Percentiles rank a stretch among this genome's conserved stretches.
phyloP scores from a whole-genome alignment of 2,797 vertebrate genomes.

The Artibeus lituratus region DNA sequence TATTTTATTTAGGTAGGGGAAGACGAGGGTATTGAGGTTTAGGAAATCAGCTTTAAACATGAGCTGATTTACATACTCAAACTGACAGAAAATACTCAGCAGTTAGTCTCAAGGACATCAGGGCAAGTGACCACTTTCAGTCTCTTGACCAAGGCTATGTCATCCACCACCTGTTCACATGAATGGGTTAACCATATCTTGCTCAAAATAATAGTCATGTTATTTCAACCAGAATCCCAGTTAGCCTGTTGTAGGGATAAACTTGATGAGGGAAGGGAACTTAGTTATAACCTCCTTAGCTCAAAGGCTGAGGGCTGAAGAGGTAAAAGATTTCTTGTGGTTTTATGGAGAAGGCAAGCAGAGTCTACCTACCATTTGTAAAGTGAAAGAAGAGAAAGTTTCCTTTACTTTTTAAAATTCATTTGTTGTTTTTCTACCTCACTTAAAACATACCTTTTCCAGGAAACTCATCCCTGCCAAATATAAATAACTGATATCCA shows the following conservation, averaged over 20 bases:
- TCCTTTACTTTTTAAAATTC: background rate
- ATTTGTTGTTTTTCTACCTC: background rate
- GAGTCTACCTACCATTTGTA: background rate
- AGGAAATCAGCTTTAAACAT: background rate
- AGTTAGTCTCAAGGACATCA: background rate
- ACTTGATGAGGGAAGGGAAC: too few species aligned
- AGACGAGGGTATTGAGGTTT: background rate
- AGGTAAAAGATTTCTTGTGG: background rate
- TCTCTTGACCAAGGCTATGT: background rate
- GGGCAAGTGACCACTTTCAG: background rate
- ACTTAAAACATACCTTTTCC: constrained; percentile 88
- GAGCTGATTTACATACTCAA: background rate
- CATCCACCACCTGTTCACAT: rapidly evolving
- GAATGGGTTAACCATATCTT: background rate
- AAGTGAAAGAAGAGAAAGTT: background rate
- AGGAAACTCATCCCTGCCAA: constrained; percentile 89
- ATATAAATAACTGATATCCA: constrained; percentile 92
- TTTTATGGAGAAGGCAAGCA: background rate
- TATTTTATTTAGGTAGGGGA: background rate
- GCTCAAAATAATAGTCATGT: background rate
- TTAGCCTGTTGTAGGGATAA: background rate
- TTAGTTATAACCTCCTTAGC: too few species aligned
- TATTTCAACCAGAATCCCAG: background rate
- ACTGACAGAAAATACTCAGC: background rate
- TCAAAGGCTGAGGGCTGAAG: rapidly evolving